These are phyloP conservation scores for Anarhynchus alexandrinus DNA, from an alignment of 2,113 vertebrate species.

Conservation along the genomic window DNA sequence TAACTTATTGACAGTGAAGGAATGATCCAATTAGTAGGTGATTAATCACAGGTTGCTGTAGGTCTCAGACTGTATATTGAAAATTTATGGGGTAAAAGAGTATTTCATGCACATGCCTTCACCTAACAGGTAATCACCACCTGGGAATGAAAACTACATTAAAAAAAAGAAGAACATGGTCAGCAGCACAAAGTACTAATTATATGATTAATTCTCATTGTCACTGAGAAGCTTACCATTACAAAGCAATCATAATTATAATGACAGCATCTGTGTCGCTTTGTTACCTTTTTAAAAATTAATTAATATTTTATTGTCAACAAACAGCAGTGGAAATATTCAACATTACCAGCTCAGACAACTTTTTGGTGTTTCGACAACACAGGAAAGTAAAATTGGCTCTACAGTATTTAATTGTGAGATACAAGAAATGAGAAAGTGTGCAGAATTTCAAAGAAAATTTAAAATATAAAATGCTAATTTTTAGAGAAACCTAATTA, in stretches of 20 bases:
- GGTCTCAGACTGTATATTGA: background rate
- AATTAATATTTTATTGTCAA: constrained; percentile 57
- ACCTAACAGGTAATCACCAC: background rate
- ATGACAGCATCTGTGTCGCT: background rate
- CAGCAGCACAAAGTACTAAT: constrained; percentile 29
- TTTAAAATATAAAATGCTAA: constrained; percentile 31
- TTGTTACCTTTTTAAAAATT: constrained; percentile 13
- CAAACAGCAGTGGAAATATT: background rate
- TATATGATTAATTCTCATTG: constrained; percentile 58
- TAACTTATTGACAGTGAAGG: constrained; percentile 42
- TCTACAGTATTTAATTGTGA: constrained; percentile 41
- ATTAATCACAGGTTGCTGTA: constrained; percentile 52
- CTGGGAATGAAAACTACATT: constrained; percentile 6
- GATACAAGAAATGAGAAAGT: background rate
- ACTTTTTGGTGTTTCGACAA: constrained; percentile 7
- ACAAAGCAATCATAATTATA: constrained; percentile 51
- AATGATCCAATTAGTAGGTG: constrained; percentile 56
- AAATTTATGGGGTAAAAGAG: constrained; percentile 9
- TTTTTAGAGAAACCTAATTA: constrained; percentile 52
- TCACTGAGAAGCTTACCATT: constrained; percentile 33
- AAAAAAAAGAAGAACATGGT: background rate
- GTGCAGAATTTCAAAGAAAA: constrained; percentile 38
- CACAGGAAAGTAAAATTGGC: constrained; percentile 19
- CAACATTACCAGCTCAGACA: constrained; percentile 12
- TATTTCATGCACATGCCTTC: constrained; percentile 28